Percentiles rank a stretch among this genome's conserved stretches.
Conservation (phyloP, 2,888 invertebrate genomes). For the Latheticus oryzae region DNA sequence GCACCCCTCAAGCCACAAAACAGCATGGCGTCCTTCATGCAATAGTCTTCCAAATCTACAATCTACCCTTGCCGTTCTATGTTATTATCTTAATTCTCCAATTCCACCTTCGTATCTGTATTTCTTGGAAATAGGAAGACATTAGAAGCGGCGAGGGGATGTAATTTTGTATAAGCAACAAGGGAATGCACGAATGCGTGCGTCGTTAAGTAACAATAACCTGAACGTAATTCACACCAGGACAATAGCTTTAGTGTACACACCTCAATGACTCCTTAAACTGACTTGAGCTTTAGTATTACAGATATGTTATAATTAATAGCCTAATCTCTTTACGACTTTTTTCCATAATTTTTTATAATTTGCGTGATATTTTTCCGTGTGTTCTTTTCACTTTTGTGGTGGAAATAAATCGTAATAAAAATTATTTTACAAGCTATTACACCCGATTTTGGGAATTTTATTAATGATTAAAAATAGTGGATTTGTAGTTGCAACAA, state of each 20-base stretch:
- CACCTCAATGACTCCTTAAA: slow-evolving; percentile 42
- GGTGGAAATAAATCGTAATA: slow-evolving; percentile 10
- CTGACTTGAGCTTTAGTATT: slow-evolving; percentile 35
- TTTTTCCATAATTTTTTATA: slow-evolving; percentile 48
- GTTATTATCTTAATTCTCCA: slow-evolving; percentile 44
- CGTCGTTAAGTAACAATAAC: slow-evolving; percentile 55
- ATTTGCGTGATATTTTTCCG: slow-evolving; percentile 39
- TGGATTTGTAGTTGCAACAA: no score
- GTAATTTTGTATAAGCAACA: slow-evolving; percentile 48
- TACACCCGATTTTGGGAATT: background rate
- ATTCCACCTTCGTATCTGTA: slow-evolving; percentile 44
- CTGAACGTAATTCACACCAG: slow-evolving; percentile 52
- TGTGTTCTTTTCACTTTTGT: slow-evolving; percentile 21
- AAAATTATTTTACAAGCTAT: slow-evolving; percentile 25
- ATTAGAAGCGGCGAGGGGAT: slow-evolving; percentile 46
- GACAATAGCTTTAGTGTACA: no score
- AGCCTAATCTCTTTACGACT: slow-evolving; percentile 46
- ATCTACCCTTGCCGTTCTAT: slow-evolving; percentile 32
- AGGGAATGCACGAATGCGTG: slow-evolving; percentile 51
- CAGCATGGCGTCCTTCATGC: slow-evolving; percentile 15
- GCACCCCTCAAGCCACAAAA: no score
- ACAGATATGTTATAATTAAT: slow-evolving; percentile 48
- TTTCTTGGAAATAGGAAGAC: slow-evolving; percentile 46
- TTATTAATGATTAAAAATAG: no score
- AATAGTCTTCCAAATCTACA: slow-evolving; percentile 36